These are phyloP conservation scores for Alaudala cheleensis DNA, from an alignment of 2,113 vertebrate genomes.

Conservation along the genomic window DNA sequence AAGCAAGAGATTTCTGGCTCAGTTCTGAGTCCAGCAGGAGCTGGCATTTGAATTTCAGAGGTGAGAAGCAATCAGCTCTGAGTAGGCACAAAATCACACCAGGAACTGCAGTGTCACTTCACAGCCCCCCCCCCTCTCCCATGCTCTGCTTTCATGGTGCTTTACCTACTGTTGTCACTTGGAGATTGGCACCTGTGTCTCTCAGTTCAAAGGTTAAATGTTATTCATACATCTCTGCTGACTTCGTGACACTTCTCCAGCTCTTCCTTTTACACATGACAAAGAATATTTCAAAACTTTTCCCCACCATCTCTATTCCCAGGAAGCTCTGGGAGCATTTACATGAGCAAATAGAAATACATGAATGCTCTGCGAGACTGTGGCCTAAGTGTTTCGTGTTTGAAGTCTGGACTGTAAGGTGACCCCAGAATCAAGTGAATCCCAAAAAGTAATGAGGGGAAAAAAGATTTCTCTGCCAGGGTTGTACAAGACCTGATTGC, in stretches of 20 bases:
- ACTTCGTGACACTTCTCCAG: not conserved
- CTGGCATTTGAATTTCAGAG: not conserved
- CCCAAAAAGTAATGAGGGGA: not conserved
- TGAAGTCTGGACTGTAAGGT: not conserved
- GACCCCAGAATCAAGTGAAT: not conserved
- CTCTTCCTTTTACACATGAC: not conserved
- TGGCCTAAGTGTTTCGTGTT: not conserved
- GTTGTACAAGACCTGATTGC: not conserved
- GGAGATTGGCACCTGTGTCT: not conserved
- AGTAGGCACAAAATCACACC: not conserved
- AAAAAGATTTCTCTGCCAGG: not conserved
- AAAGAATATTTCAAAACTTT: not conserved
- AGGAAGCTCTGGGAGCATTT: not conserved
- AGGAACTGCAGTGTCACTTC: not conserved
- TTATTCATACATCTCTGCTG: not conserved
- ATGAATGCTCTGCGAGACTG: not conserved
- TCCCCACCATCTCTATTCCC: not conserved
- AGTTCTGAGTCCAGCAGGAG: not conserved
- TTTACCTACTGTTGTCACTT: not conserved
- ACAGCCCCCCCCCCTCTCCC: rapidly evolving
- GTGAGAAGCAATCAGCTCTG: not conserved
- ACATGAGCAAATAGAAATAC: not conserved
- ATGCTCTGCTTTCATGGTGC: not conserved
- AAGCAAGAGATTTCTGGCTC: not conserved
- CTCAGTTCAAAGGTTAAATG: not conserved